A percentile compares a stretch with the other conserved stretches of the same genome.
Conservation (phyloP, 92 coral and sea anemone genomes). For the Epizoanthus scotinus region DNA sequence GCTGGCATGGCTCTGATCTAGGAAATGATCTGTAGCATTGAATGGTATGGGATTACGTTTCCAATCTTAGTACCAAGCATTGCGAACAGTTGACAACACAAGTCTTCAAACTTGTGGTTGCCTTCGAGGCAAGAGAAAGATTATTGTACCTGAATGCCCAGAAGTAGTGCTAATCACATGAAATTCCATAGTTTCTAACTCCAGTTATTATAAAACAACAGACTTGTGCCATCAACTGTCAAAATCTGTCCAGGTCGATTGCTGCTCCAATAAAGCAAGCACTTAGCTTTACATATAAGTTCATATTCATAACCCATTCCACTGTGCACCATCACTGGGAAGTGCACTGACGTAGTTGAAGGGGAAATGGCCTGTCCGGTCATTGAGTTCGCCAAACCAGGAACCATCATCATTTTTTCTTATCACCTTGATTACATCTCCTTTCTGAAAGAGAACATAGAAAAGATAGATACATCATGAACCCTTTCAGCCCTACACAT, state of each 20-base stretch:
- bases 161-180: neutral
- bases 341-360: constrained; percentile 65
- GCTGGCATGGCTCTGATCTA: neutral
- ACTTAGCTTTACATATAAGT: neutral
- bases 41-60: neutral
- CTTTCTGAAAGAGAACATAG: constrained; percentile 70
- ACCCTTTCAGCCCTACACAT: no score
- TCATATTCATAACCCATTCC: constrained; percentile 36
- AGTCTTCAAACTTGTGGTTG: neutral
- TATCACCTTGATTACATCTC: constrained; percentile 79
- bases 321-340: constrained; percentile 34
- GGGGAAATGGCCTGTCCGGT: constrained; percentile 86
- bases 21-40: constrained; percentile 5
- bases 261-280: constrained; percentile 4
- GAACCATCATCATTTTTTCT: constrained; percentile 89
- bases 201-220: neutral
- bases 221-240: constrained; percentile 31
- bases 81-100: constrained; percentile 22
- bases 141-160: constrained; percentile 2
- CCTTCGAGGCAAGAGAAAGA: neutral
- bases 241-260: neutral
- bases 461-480: neutral
- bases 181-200: neutral
- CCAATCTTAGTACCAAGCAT: neutral
- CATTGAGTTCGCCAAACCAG: constrained; percentile 94